Percentiles rank a stretch among this genome's conserved stretches.
Conservation (phyloP, 1,140 invertebrate species). For the Rhopalosiphum maidis region DNA sequence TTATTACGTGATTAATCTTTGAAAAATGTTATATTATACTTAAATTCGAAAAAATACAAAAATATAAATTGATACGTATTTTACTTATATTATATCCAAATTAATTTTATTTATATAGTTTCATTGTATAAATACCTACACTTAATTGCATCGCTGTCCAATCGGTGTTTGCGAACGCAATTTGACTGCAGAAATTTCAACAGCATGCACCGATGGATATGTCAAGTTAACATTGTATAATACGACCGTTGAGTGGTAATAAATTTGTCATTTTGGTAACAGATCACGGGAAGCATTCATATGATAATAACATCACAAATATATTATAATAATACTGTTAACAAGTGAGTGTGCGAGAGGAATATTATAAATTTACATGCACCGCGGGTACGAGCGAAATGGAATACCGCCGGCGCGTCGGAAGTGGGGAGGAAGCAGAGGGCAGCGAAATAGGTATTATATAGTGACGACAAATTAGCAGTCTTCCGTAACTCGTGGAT, state of each 20-base stretch:
- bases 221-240: not conserved
- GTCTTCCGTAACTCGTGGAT: conserved; percentile 15
- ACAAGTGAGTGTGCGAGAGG: too few relatives aligned
- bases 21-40: not conserved
- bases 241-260: not conserved
- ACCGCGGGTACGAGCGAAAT: not conserved
- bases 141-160: not conserved
- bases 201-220: not conserved
- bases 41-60: not conserved
- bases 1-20: not conserved
- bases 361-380: too few relatives aligned
- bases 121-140: too few relatives aligned
- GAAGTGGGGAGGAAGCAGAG: conserved; percentile 29
- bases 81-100: not conserved
- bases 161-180: not conserved
- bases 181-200: not conserved
- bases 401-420: not conserved
- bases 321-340: too few relatives aligned
- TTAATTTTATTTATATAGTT: not conserved
- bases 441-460: not conserved
- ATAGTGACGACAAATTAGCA: conserved; percentile 12
- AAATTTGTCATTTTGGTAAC: not conserved
- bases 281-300: not conserved
- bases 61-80: not conserved
- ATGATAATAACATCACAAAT: too few relatives aligned